A percentile compares a stretch with the other conserved stretches of the same genome.
Conservation (phyloP, 1,140 invertebrate species). For the Parasteatoda tepidariorum region DNA sequence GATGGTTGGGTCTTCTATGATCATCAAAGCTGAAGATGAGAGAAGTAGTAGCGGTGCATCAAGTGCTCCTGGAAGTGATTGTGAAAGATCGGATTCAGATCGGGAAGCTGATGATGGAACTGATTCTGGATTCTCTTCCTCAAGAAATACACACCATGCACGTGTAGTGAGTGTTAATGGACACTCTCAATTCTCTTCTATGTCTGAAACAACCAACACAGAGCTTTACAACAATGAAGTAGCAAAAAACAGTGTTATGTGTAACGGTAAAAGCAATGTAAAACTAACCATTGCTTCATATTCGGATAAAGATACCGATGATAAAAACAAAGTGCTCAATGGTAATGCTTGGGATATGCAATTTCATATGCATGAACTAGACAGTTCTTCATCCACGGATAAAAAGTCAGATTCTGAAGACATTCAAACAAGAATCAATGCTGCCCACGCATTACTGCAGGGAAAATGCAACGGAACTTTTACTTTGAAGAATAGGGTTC, state of each 20-base stretch:
- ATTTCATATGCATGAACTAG: slow-evolving; percentile 55
- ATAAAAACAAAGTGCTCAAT: not conserved
- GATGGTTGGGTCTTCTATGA: slow-evolving; percentile 8
- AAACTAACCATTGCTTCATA: slow-evolving; percentile 52
- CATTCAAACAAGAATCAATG: slow-evolving; percentile 41
- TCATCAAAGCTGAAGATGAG: slow-evolving; percentile 50
- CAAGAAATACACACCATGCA: slow-evolving; percentile 19
- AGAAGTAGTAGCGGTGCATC: slow-evolving; percentile 59
- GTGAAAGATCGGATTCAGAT: slow-evolving; percentile 54
- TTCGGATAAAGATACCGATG: slow-evolving; percentile 30
- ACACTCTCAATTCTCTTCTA: not conserved
- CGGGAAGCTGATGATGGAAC: slow-evolving; percentile 55
- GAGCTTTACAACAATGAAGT: not conserved
- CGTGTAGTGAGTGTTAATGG: slow-evolving; percentile 23
- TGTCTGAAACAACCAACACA: not conserved
- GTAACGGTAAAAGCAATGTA: slow-evolving; percentile 37
- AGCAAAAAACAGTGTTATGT: slow-evolving; percentile 11
- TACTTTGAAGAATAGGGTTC: slow-evolving; percentile 92
- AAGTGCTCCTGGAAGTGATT: slow-evolving; percentile 58
- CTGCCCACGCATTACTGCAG: slow-evolving; percentile 37
- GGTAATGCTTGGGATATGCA: slow-evolving; percentile 41
- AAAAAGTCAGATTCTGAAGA: slow-evolving; percentile 53
- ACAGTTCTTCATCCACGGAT: slow-evolving; percentile 8
- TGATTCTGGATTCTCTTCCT: slow-evolving; percentile 42
- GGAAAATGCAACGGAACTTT: slow-evolving; percentile 80